phyloP scores from a whole-genome alignment of 2,113 vertebrate species.

The Zosterops hypoxanthus region DNA sequence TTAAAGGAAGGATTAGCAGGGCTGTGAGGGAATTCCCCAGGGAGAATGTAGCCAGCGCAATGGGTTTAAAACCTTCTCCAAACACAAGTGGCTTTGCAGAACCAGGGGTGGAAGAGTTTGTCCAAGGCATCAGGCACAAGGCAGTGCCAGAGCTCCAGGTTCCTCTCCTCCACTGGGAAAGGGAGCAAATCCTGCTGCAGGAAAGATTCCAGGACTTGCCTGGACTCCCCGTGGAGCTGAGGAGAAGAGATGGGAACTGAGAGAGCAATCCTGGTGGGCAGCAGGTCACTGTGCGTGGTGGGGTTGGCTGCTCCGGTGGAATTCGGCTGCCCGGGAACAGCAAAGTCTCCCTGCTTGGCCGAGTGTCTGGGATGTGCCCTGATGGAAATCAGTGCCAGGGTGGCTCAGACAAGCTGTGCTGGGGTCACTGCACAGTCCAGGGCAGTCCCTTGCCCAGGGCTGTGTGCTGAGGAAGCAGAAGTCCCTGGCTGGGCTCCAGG shows the following conservation, averaged over 20 bases:
- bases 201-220: not conserved
- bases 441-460: not conserved
- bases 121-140: not conserved
- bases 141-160: not conserved
- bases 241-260: not conserved
- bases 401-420: not conserved
- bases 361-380: not conserved
- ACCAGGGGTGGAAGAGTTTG: not conserved
- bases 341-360: not conserved
- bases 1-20: not conserved
- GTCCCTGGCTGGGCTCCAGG: slow-evolving; percentile 18
- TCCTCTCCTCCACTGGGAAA: not conserved
- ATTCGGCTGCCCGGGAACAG: not conserved
- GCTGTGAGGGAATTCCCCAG: not conserved
- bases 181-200: not conserved
- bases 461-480: slow-evolving; percentile 39
- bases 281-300: accelerated
- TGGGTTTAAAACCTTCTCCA: not conserved
- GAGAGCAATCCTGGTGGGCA: not conserved
- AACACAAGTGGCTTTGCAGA: not conserved
- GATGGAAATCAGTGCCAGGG: not conserved
- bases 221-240: not conserved
- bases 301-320: not conserved
- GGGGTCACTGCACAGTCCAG: slow-evolving; percentile 27
- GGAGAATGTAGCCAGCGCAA: not conserved